A percentile compares a stretch with the other conserved stretches of the same genome.
Conservation (phyloP, 2,113 vertebrate species). For the Hypomesus transpacificus region DNA sequence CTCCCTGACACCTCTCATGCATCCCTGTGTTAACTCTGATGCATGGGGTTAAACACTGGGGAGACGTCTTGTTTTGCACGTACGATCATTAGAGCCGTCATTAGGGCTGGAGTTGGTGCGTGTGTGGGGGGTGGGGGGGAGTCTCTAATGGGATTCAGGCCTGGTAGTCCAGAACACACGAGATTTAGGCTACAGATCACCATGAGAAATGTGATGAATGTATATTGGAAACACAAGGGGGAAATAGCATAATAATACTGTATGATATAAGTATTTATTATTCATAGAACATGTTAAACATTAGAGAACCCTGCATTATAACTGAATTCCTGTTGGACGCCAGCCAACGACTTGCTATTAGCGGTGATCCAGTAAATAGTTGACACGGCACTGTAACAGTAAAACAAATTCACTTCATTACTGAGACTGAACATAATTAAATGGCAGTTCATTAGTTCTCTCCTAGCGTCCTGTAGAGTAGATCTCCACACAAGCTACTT, state of each 20-base stretch:
- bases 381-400: conserved; percentile 7
- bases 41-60: conserved; percentile 44
- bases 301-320: background rate
- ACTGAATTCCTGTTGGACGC: too few relatives aligned
- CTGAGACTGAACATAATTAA: conserved; percentile 8
- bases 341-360: too few relatives aligned
- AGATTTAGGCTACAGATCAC: too few relatives aligned
- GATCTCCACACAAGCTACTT: conserved; percentile 11
- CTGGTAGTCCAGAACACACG: background rate
- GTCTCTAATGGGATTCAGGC: background rate
- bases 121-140: background rate
- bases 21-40: conserved; percentile 46
- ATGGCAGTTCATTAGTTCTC: conserved; percentile 5
- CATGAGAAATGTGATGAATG: conserved; percentile 11
- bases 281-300: too few relatives aligned
- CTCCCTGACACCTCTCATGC: conserved; percentile 49
- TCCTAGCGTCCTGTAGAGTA: background rate
- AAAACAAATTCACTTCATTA: background rate
- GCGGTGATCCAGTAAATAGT: background rate
- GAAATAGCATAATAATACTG: too few relatives aligned
- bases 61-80: conserved; percentile 55
- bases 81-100: conserved; percentile 44
- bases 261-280: too few relatives aligned
- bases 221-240: too few relatives aligned
- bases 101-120: conserved; percentile 14